Evolutionary conservation across 2,797 vertebrate genomes (phyloP).

Genomic region (Siniperca scherzeri): DNA sequence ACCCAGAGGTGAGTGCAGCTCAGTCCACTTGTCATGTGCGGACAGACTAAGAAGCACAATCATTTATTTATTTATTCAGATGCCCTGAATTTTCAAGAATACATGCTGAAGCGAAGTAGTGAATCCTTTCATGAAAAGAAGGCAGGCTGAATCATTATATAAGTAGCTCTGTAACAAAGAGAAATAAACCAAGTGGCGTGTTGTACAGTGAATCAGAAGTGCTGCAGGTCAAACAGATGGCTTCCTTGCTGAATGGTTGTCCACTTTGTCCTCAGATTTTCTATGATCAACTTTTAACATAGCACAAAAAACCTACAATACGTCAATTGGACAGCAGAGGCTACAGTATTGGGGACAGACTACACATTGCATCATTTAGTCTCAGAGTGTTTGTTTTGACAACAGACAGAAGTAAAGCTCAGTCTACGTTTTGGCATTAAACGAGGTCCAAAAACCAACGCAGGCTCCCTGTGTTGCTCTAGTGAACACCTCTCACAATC

Average conservation of each 20-base stretch:
- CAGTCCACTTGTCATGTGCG: not conserved
- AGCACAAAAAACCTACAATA: not conserved
- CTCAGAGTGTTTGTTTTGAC: not conserved
- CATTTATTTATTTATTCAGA: constrained; percentile 45
- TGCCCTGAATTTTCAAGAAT: constrained; percentile 35
- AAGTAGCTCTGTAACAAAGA: constrained; percentile 49
- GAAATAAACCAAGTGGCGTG: constrained; percentile 41
- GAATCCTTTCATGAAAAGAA: constrained; percentile 49
- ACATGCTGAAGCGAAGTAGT: constrained; percentile 23
- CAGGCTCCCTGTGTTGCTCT: not conserved
- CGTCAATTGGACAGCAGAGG: not conserved
- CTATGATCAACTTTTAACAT: constrained; percentile 11
- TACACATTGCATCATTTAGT: constrained; percentile 9
- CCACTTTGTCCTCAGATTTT: constrained; percentile 21
- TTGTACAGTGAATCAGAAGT: constrained; percentile 35
- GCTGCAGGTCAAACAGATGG: constrained; percentile 61
- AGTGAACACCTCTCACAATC: constrained; percentile 20
- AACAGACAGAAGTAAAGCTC: constrained; percentile 19
- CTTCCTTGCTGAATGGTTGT: constrained; percentile 24
- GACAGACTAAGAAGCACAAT: constrained; percentile 1
- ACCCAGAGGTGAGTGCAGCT: not conserved
- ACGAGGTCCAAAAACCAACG: constrained; percentile 33
- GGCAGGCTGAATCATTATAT: constrained; percentile 45
- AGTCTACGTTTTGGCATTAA: constrained; percentile 22
- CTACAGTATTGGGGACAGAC: not conserved